A percentile compares a stretch with the other conserved stretches of the same genome.
These are phyloP conservation scores for Julus scandinavius DNA, from an alignment of 2,888 invertebrate genomes.

Conservation along the genomic window DNA sequence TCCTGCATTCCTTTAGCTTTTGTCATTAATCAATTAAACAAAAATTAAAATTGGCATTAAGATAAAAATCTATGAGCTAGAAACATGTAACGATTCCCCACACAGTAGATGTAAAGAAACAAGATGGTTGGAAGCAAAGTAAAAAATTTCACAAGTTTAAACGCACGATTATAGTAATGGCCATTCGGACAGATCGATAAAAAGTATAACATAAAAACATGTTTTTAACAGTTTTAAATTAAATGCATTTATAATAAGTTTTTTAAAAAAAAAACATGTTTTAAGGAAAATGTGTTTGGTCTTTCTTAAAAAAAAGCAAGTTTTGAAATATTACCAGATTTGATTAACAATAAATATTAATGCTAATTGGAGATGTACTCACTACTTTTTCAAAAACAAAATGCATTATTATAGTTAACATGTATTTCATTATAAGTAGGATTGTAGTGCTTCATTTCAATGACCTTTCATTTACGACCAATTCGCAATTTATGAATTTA, in stretches of 20 bases:
- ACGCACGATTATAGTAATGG: neutral
- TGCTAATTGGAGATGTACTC: too few relatives aligned
- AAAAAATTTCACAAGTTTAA: neutral
- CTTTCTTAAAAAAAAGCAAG: too few relatives aligned
- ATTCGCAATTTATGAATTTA: too few relatives aligned
- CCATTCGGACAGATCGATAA: neutral
- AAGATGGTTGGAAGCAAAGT: neutral
- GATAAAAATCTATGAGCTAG: conserved; percentile 3
- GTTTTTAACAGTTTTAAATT: neutral
- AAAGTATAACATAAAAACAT: neutral
- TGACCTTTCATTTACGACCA: too few relatives aligned
- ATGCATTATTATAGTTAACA: too few relatives aligned
- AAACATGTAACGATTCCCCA: neutral
- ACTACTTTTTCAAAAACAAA: too few relatives aligned
- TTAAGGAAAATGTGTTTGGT: too few relatives aligned
- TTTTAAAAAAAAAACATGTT: too few relatives aligned
- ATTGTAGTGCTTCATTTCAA: too few relatives aligned
- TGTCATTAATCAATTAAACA: conserved; percentile 16
- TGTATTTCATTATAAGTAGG: too few relatives aligned
- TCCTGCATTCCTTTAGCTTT: neutral
- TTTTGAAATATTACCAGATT: neutral
- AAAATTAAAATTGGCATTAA: conserved; percentile 13
- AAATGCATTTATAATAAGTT: too few relatives aligned
- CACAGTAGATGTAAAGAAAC: neutral
- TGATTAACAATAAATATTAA: neutral